A percentile compares a stretch with the other conserved stretches of the same genome.
phyloP scores from a whole-genome alignment of 2,797 vertebrate species.

The Capromys pilorides region DNA sequence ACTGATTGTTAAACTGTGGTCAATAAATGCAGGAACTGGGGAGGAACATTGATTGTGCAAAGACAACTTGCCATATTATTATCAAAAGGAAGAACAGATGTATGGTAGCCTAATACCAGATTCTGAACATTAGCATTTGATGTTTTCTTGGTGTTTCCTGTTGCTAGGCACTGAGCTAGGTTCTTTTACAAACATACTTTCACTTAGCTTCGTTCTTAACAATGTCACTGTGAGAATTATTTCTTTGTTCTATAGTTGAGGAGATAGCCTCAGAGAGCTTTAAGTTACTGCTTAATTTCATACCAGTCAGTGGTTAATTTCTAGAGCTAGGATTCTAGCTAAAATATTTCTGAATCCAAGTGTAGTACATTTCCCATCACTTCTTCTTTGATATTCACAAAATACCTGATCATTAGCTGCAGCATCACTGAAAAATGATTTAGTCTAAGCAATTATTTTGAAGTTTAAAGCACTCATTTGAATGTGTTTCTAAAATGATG shows the following conservation, averaged over 20 bases:
- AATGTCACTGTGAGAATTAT: neutral
- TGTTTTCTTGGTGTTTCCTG: neutral
- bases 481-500: constrained; percentile 26
- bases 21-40: neutral
- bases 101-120: neutral
- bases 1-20: neutral
- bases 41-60: neutral
- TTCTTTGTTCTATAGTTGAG: constrained; percentile 36
- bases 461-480: constrained; percentile 12
- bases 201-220: constrained; percentile 26
- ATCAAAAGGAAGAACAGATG: neutral
- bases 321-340: neutral
- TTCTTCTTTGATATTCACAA: neutral
- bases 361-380: neutral
- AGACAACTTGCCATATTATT: neutral
- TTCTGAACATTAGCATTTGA: neutral
- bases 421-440: neutral
- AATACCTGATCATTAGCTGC: neutral
- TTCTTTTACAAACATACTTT: neutral
- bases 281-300: neutral
- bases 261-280: constrained; percentile 23
- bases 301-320: neutral
- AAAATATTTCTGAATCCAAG: constrained; percentile 28
- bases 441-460: neutral
- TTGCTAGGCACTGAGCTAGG: neutral